phyloP scores from a whole-genome alignment of 2,888 invertebrate genomes.

The Stenolophus ochropezus region DNA sequence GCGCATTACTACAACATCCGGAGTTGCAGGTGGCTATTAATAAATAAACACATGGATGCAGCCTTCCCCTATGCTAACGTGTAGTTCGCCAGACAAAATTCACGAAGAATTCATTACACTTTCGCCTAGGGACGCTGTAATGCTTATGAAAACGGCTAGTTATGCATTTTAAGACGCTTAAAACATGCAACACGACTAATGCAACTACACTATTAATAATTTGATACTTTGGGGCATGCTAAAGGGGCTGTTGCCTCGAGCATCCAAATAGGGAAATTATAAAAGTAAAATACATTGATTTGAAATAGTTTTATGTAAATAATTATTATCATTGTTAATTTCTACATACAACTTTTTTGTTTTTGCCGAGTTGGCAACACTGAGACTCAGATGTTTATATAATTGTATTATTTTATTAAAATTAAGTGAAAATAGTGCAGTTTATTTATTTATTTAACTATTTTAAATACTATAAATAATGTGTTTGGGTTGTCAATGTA shows the following conservation, averaged over 20 bases:
- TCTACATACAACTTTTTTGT: too few species aligned
- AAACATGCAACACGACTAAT: neutral
- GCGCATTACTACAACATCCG: constrained; percentile 39
- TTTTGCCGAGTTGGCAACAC: too few species aligned
- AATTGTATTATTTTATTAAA: neutral
- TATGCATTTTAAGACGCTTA: neutral
- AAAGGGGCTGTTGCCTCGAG: too few species aligned
- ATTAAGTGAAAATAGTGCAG: neutral
- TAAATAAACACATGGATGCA: constrained; percentile 43
- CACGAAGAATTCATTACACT: neutral
- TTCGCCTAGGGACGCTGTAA: neutral
- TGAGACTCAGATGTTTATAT: too few species aligned
- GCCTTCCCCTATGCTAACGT: neutral
- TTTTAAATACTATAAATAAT: neutral
- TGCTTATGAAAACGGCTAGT: neutral
- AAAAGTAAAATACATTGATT: too few species aligned
- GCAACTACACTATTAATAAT: neutral
- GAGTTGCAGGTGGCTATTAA: constrained; percentile 39
- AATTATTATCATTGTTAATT: too few species aligned
- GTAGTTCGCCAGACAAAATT: neutral
- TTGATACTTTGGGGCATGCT: neutral
- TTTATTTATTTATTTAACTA: neutral
- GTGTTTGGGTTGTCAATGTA: neutral
- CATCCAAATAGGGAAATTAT: neutral
- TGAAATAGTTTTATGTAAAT: too few species aligned